Conservation (phyloP, 1,140 invertebrate genomes). For the Dryas iulia region DNA sequence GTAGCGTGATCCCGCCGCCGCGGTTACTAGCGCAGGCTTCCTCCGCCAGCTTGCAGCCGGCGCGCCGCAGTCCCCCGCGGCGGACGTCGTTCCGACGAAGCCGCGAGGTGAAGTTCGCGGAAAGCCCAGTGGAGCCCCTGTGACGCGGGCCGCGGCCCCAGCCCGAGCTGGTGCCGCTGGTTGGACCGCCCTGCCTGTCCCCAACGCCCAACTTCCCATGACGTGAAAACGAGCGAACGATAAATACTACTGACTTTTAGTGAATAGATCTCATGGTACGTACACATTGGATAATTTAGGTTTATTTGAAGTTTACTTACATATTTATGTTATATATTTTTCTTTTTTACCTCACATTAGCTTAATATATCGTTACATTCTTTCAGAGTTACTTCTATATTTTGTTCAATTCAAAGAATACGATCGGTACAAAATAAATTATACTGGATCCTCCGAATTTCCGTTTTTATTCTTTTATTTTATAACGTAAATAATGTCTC, state of each 20-base stretch:
- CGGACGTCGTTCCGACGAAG: conserved; percentile 66
- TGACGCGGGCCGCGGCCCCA: conserved; percentile 74
- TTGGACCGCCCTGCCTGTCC: conserved; percentile 39
- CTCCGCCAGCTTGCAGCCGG: conserved; percentile 61
- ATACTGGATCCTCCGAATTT: no score
- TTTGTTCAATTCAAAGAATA: no score
- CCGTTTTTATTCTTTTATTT: background rate
- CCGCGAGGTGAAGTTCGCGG: conserved; percentile 81
- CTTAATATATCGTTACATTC: no score
- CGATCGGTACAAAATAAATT: no score
- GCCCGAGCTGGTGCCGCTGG: conserved; percentile 71
- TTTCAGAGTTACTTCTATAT: no score
- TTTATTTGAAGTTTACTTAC: background rate
- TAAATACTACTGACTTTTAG: conserved; percentile 62
- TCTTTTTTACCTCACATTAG: background rate
- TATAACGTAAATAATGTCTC: no score
- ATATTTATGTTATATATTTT: background rate
- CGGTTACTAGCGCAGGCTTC: conserved; percentile 68
- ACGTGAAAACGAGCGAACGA: conserved; percentile 51
- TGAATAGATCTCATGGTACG: background rate
- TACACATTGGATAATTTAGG: background rate
- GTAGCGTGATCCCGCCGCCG: conserved; percentile 45
- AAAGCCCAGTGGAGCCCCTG: conserved; percentile 59
- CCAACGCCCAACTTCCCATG: conserved; percentile 45
- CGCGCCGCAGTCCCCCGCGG: conserved; percentile 54